These are phyloP conservation scores for Pterophyllum scalare DNA, from an alignment of 2,113 vertebrate species.

Conservation along the genomic window DNA sequence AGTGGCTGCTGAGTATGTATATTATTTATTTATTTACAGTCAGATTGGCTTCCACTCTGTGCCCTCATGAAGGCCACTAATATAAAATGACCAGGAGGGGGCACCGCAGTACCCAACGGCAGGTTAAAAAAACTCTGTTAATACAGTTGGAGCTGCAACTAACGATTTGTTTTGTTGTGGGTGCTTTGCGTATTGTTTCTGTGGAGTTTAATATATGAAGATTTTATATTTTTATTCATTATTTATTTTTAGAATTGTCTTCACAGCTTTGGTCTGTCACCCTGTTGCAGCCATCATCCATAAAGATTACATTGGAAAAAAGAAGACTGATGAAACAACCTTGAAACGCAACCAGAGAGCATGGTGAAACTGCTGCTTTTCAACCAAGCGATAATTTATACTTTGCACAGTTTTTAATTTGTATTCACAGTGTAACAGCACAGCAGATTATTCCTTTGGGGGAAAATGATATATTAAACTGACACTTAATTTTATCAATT, in stretches of 20 bases:
- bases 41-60: neutral
- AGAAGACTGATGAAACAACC: conserved; percentile 5
- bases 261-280: neutral
- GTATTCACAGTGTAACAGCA: conserved; percentile 1
- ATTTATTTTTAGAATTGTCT: neutral
- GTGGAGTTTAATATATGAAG: neutral
- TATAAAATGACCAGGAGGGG: neutral
- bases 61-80: neutral
- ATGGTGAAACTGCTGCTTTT: neutral
- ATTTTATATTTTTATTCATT: neutral
- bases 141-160: neutral
- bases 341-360: neutral
- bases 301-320: neutral
- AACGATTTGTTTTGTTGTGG: neutral
- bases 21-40: too few relatives aligned
- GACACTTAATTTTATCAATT: neutral
- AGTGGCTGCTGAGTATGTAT: too few relatives aligned
- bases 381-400: neutral
- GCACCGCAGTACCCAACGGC: neutral
- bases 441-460: neutral
- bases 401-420: neutral
- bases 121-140: neutral
- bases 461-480: neutral
- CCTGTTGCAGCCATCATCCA: neutral
- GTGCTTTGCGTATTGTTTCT: neutral